phyloP scores from a whole-genome alignment of 2,888 invertebrate genomes.

The Ormyrus thymus region DNA sequence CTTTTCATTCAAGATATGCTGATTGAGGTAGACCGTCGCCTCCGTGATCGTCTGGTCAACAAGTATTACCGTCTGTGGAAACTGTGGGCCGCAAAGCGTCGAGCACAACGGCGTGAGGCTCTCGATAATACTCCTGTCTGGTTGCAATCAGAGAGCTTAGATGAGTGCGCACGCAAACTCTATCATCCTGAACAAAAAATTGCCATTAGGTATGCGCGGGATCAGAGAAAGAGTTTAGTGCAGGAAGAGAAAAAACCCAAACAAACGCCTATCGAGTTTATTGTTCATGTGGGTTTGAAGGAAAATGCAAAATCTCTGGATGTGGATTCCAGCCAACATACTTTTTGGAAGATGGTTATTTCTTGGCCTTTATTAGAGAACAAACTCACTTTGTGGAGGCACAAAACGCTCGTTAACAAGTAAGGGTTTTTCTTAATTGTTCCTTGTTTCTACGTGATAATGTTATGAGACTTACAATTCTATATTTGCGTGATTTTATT shows the following conservation, averaged over 20 bases:
- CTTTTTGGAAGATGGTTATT: conserved; percentile 81
- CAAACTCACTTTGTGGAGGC: conserved; percentile 75
- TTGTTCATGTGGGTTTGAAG: conserved; percentile 76
- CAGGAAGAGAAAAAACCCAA: conserved; percentile 20
- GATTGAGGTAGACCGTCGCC: conserved; percentile 70
- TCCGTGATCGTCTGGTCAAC: conserved; percentile 69
- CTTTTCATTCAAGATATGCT: conserved; percentile 70
- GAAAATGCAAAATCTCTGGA: conserved; percentile 74
- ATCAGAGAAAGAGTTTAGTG: conserved; percentile 53
- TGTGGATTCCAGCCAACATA: conserved; percentile 71
- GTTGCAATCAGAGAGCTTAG: conserved; percentile 74
- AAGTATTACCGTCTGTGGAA: conserved; percentile 76
- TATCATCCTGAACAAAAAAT: conserved; percentile 74
- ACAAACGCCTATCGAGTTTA: conserved; percentile 75
- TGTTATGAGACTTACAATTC: neutral
- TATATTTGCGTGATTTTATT: neutral
- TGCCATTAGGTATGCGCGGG: conserved; percentile 67
- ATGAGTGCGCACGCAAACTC: conserved; percentile 74
- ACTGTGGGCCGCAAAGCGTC: conserved; percentile 72
- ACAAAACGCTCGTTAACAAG: conserved; percentile 76
- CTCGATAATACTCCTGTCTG: conserved; percentile 78
- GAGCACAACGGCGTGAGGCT: conserved; percentile 74
- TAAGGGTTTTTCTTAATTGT: conserved; percentile 54
- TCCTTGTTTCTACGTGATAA: neutral
- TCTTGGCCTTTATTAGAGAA: conserved; percentile 77